Percentiles rank a stretch among this genome's conserved stretches.
Evolutionary conservation across 2,113 vertebrate genomes (phyloP).

Genomic region (Sigmodon hispidus): DNA sequence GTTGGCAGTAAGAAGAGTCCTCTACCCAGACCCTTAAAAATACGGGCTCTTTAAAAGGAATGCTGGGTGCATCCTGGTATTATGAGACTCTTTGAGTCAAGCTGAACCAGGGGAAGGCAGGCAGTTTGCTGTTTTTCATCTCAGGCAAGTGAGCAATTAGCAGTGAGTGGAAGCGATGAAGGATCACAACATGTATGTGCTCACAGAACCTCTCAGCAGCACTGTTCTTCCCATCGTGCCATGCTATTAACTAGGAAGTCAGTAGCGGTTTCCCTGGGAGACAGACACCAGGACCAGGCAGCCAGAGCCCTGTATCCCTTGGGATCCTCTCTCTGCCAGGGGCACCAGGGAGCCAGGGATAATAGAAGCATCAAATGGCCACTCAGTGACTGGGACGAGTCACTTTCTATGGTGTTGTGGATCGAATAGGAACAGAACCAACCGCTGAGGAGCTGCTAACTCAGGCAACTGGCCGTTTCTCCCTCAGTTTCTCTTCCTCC

Average conservation of each 20-base stretch:
- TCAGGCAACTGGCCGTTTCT: neutral
- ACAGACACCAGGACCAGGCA: fast-evolving
- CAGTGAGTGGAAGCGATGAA: neutral
- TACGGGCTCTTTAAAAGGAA: neutral
- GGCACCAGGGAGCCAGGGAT: neutral
- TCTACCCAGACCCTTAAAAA: neutral
- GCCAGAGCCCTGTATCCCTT: neutral
- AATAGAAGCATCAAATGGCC: fast-evolving
- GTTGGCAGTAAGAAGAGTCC: neutral
- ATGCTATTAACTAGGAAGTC: neutral
- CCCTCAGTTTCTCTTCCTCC: fast-evolving
- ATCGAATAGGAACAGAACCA: no score
- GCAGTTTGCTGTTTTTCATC: neutral
- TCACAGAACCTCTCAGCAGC: neutral
- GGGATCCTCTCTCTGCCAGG: no score
- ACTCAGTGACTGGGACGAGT: fast-evolving
- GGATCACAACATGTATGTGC: neutral
- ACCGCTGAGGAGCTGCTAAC: neutral
- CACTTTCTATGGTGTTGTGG: fast-evolving
- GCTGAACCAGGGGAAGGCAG: neutral
- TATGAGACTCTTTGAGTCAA: neutral
- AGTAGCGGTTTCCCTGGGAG: neutral
- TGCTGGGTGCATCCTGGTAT: neutral
- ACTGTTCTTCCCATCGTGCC: neutral
- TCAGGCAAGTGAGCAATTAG: neutral